Conservation (phyloP, 2,888 invertebrate species). For the Ophraella communa region DNA sequence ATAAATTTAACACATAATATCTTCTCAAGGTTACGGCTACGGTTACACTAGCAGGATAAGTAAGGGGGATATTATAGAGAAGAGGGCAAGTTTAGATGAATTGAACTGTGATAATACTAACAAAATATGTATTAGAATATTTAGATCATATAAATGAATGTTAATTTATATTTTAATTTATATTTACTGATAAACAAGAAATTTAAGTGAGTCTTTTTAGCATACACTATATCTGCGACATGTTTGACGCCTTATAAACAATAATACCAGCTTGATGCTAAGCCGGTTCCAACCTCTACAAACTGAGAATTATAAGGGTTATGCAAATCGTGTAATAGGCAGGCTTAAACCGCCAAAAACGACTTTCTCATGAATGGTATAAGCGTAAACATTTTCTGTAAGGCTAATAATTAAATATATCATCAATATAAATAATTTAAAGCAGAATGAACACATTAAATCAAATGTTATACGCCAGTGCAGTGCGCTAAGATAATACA, state of each 20-base stretch:
- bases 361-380: constrained; percentile 33
- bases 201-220: not conserved
- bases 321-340: constrained; percentile 32
- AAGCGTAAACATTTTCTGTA: constrained; percentile 30
- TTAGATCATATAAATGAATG: too few relatives aligned
- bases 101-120: too few relatives aligned
- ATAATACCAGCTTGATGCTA: not conserved
- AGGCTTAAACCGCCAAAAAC: constrained; percentile 28
- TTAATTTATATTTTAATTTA: too few relatives aligned
- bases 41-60: too few relatives aligned
- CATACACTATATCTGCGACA: not conserved
- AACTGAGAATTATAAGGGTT: constrained; percentile 33
- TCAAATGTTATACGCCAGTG: not conserved
- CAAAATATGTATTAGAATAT: too few relatives aligned
- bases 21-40: too few relatives aligned
- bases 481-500: not conserved
- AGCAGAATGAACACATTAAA: not conserved
- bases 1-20: too few relatives aligned
- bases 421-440: constrained; percentile 23
- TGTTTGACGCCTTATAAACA: not conserved
- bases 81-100: too few relatives aligned
- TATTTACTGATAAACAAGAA: too few relatives aligned
- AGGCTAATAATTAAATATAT: constrained; percentile 27
- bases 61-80: too few relatives aligned
- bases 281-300: not conserved